Evolutionary conservation across 2,888 invertebrate species (phyloP).

Genomic region (Xestia c-nigrum): DNA sequence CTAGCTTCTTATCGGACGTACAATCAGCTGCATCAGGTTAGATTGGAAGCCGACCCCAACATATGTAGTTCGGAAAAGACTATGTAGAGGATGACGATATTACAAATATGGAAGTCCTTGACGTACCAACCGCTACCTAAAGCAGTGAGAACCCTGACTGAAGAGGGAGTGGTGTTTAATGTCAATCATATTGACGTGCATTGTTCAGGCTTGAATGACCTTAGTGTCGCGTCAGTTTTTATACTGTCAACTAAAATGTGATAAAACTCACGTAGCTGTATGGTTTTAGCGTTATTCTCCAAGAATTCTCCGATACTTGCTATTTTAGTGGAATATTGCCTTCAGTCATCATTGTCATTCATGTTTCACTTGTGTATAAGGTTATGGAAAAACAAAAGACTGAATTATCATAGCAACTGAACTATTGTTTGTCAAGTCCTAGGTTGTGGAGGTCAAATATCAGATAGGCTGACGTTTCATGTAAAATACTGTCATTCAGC

Average conservation of each 20-base stretch:
- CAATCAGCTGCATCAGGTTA: neutral
- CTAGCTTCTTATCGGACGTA: neutral
- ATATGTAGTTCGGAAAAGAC: neutral
- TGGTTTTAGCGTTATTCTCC: neutral
- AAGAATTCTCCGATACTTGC: neutral
- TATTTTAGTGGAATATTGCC: neutral
- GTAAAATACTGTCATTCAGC: no score
- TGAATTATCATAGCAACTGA: no score
- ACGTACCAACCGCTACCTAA: neutral
- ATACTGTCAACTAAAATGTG: constrained; percentile 15
- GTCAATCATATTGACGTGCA: constrained; percentile 75
- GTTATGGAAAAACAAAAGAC: no score
- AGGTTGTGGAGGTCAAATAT: no score
- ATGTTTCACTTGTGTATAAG: no score
- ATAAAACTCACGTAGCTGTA: neutral
- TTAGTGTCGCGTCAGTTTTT: constrained; percentile 63
- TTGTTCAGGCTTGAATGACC: constrained; percentile 72
- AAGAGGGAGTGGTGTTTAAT: constrained; percentile 62
- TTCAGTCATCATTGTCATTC: no score
- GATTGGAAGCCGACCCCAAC: neutral
- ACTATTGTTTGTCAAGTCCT: no score
- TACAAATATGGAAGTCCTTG: neutral
- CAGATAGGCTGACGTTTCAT: no score
- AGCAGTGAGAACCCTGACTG: constrained; percentile 51
- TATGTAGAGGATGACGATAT: neutral